A percentile compares a stretch with the other conserved stretches of the same genome.
Conservation (phyloP, 2,113 vertebrate genomes). For the Piliocolobus tephrosceles region DNA sequence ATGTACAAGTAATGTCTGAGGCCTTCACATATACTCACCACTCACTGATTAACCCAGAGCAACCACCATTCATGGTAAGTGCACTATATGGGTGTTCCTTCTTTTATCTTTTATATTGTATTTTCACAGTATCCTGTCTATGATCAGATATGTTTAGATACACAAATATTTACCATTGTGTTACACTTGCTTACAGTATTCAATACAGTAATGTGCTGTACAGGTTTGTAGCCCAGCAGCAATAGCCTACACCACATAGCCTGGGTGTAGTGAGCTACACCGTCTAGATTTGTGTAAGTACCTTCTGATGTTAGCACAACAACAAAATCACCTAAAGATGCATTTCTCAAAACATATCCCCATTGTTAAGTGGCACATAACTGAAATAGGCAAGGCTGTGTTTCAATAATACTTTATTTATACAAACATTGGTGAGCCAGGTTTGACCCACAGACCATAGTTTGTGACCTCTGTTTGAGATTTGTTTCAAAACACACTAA, state of each 20-base stretch:
- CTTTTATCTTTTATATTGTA: background rate
- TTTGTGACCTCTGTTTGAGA: background rate
- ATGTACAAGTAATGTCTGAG: background rate
- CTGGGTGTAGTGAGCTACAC: too few species aligned
- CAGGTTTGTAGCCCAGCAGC: background rate
- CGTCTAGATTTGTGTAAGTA: background rate
- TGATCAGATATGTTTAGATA: background rate
- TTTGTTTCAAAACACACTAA: background rate
- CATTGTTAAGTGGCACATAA: background rate
- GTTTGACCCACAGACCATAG: background rate
- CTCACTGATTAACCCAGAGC: background rate
- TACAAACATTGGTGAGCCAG: background rate
- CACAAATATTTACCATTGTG: background rate
- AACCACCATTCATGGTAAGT: background rate
- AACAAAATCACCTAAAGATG: background rate
- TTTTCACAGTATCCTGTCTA: background rate
- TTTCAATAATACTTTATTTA: background rate
- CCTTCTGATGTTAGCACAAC: background rate
- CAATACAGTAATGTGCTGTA: background rate
- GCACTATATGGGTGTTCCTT: background rate
- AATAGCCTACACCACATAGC: background rate
- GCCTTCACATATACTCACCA: background rate
- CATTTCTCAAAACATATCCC: background rate
- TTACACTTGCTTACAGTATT: background rate
- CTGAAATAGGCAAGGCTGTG: accelerated